These are phyloP conservation scores for Lithophane leautieri DNA, from an alignment of 2,888 invertebrate genomes.

Conservation along the genomic window DNA sequence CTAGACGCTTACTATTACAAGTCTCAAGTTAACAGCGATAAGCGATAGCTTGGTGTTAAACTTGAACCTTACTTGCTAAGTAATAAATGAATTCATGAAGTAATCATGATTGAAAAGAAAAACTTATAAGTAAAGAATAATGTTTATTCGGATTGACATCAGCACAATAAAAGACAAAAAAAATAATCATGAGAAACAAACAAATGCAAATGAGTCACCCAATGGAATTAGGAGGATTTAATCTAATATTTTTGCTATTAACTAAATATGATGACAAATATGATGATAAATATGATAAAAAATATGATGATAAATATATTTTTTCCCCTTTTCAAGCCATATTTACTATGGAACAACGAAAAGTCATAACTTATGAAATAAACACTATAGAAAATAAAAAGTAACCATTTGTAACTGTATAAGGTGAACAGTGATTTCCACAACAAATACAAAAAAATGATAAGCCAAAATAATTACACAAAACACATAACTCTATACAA, in stretches of 20 bases:
- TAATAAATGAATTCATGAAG: not conserved
- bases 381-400: not conserved
- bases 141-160: not conserved
- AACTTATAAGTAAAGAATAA: not conserved
- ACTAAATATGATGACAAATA: not conserved
- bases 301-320: not conserved
- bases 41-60: not conserved
- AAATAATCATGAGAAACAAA: not conserved
- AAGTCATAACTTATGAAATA: not conserved
- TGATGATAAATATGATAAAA: not conserved
- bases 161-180: not conserved
- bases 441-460: conserved; percentile 5
- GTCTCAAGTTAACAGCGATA: conserved; percentile 24
- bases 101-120: not conserved
- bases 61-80: not conserved
- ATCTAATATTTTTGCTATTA: not conserved
- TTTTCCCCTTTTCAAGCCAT: not conserved
- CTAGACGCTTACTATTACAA: conserved; percentile 33
- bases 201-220: not conserved
- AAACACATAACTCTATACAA: conserved; percentile 30
- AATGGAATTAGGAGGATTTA: not conserved
- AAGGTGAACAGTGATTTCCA: not conserved
- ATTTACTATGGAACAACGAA: not conserved
- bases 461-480: conserved; percentile 25
- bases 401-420: not conserved